phyloP scores from a whole-genome alignment of 2,888 invertebrate genomes.

The Oegoconia quadripuncta region DNA sequence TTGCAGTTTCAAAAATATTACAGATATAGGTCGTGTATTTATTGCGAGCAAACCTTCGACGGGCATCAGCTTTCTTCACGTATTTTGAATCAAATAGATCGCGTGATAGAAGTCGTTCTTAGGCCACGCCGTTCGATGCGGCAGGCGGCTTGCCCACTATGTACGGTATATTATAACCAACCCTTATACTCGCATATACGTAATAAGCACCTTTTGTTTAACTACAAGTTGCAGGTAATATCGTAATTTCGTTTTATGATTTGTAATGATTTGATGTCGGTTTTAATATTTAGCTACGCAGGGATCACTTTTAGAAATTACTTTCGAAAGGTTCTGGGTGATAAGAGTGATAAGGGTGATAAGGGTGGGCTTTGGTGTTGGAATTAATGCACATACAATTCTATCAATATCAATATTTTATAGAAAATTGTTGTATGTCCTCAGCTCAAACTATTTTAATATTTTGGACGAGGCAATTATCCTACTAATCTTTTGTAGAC shows the following conservation, averaged over 20 bases:
- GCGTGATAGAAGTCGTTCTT: constrained; percentile 60
- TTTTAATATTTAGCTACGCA: background rate
- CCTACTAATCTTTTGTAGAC: too few species aligned
- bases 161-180: constrained; percentile 30
- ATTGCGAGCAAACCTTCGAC: constrained; percentile 15
- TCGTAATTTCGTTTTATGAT: constrained; percentile 3
- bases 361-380: too few species aligned
- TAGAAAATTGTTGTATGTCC: too few species aligned
- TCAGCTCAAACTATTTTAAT: too few species aligned
- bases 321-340: too few species aligned
- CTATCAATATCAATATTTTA: too few species aligned
- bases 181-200: constrained; percentile 24
- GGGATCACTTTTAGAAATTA: too few species aligned
- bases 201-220: constrained; percentile 44
- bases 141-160: constrained; percentile 36
- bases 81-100: constrained; percentile 45
- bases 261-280: constrained; percentile 3
- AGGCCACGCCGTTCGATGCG: constrained; percentile 41
- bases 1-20: background rate
- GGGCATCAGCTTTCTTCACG: constrained; percentile 23
- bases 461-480: too few species aligned
- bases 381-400: too few species aligned
- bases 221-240: constrained; percentile 20
- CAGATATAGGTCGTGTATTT: background rate
- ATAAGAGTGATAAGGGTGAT: too few species aligned